Evolutionary conservation across 2,797 vertebrate species (phyloP).

Genomic region (Gymnothorax reevesii): DNA sequence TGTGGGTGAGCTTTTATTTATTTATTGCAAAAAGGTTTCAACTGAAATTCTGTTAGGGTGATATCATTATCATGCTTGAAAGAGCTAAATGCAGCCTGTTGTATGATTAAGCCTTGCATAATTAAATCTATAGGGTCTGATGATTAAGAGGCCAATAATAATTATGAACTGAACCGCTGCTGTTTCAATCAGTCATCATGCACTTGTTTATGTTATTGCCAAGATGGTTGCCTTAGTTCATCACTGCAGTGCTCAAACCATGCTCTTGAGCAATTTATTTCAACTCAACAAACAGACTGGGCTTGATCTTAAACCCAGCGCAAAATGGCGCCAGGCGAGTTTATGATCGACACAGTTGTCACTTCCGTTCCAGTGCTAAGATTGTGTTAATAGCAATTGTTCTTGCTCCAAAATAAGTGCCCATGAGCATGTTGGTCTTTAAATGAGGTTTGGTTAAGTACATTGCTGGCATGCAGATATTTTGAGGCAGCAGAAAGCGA

Average conservation of each 20-base stretch:
- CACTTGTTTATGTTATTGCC: conserved; percentile 10
- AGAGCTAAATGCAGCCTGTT: conserved; percentile 28
- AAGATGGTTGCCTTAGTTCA: not conserved
- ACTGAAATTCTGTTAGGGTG: conserved; percentile 46
- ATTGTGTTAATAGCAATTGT: too few species aligned
- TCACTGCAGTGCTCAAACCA: not conserved
- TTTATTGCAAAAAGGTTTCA: conserved; percentile 44
- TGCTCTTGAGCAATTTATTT: not conserved
- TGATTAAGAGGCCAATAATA: conserved; percentile 30
- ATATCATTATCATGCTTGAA: conserved; percentile 50
- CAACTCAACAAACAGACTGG: not conserved
- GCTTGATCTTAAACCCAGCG: too few species aligned
- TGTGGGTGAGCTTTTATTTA: not conserved
- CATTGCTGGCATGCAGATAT: too few species aligned
- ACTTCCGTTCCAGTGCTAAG: too few species aligned
- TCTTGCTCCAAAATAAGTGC: too few species aligned
- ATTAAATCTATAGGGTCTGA: conserved; percentile 37
- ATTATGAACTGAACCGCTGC: conserved; percentile 23
- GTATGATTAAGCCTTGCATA: conserved; percentile 49
- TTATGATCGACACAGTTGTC: too few species aligned
- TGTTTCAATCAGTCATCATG: not conserved
- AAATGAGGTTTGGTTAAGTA: too few species aligned
- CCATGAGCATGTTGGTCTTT: too few species aligned
- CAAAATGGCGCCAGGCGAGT: too few species aligned
- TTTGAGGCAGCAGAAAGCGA: too few species aligned